Conservation (phyloP, 2,113 vertebrate species). For the Pteruthius melanotis region DNA sequence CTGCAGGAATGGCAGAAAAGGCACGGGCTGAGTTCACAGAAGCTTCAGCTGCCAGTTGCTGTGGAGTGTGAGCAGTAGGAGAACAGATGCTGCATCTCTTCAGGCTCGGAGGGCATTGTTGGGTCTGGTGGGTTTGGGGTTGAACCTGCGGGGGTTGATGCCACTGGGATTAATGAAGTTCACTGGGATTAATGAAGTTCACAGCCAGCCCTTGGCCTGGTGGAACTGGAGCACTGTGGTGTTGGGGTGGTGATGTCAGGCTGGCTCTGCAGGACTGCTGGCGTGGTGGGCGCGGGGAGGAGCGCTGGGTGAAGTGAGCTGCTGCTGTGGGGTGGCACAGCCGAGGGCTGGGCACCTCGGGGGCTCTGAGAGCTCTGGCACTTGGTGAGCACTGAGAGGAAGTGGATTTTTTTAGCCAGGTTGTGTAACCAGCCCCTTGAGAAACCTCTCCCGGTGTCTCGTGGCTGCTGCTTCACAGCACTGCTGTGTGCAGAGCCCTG, state of each 20-base stretch:
- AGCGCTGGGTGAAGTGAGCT: neutral
- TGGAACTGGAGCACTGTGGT: neutral
- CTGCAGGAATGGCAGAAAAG: neutral
- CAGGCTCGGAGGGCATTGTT: neutral
- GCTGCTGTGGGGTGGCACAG: neutral
- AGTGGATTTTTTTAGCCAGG: neutral
- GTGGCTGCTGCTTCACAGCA: neutral
- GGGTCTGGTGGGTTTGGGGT: neutral
- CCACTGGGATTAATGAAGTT: neutral
- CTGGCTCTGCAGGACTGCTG: neutral
- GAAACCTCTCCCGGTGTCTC: neutral
- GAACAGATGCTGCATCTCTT: neutral
- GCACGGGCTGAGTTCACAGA: neutral
- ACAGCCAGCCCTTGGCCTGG: neutral
- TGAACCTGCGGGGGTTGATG: neutral
- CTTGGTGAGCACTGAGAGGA: neutral
- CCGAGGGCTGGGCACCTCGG: neutral
- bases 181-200: neutral
- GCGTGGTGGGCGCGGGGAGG: rapidly evolving
- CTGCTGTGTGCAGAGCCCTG: neutral
- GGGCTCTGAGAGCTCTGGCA: neutral
- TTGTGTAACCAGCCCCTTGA: neutral
- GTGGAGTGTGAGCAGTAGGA: neutral
- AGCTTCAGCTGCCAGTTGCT: neutral
- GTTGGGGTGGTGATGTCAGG: neutral